Evolutionary conservation across 2,888 invertebrate genomes (phyloP).

Genomic region (Limnephilus marmoratus): DNA sequence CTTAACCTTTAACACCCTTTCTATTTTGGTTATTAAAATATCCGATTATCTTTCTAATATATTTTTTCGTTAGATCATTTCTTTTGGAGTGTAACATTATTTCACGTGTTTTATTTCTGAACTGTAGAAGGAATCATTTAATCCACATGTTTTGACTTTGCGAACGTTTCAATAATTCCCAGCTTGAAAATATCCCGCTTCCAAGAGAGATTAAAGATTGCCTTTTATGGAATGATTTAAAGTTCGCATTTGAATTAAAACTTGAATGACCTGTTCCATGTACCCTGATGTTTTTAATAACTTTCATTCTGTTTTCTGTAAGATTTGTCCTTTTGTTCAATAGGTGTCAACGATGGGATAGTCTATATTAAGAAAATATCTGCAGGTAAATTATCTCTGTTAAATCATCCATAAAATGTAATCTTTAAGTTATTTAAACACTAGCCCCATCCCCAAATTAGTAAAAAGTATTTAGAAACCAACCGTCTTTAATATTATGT

Average conservation of each 20-base stretch:
- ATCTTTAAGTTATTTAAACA: constrained; percentile 44
- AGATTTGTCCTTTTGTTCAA: constrained; percentile 54
- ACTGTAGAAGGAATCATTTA: not conserved
- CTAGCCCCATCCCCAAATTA: not conserved
- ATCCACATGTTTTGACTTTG: not conserved
- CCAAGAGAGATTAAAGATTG: constrained; percentile 31
- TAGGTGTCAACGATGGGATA: constrained; percentile 62
- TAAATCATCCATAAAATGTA: constrained; percentile 61
- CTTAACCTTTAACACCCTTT: not conserved
- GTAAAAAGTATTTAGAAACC: not conserved
- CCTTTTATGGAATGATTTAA: constrained; percentile 55
- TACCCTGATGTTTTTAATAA: not conserved
- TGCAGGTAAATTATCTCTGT: constrained; percentile 63
- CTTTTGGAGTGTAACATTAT: not conserved
- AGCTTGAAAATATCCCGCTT: not conserved
- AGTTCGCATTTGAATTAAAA: not conserved
- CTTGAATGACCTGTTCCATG: not conserved
- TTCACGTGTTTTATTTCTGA: not conserved
- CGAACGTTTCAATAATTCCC: not conserved
- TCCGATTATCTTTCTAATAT: not conserved
- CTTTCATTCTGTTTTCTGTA: constrained; percentile 21
- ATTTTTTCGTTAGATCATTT: not conserved
- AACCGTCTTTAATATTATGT: not conserved
- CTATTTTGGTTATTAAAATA: not conserved
- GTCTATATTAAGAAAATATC: constrained; percentile 61